A percentile compares a stretch with the other conserved stretches of the same genome.
These are phyloP conservation scores for Pogoniulus pusillus DNA, from an alignment of 2,797 vertebrate species.

Conservation along the genomic window DNA sequence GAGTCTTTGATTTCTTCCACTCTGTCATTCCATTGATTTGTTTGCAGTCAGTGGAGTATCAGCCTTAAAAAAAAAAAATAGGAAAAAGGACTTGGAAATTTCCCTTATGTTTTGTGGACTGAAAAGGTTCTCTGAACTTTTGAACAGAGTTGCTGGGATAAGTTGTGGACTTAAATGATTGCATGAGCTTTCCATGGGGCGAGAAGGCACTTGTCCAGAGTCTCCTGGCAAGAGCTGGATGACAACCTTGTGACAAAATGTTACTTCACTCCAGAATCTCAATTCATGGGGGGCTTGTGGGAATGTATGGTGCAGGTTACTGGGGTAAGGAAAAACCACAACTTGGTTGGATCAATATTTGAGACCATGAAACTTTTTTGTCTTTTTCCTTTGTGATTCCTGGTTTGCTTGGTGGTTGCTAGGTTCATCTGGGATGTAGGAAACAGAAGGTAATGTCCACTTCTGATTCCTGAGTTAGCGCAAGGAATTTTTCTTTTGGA, in stretches of 20 bases:
- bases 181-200: background rate
- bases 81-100: background rate
- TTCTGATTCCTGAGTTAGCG: background rate
- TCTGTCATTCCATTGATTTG: background rate
- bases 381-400: background rate
- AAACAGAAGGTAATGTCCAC: background rate
- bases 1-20: background rate
- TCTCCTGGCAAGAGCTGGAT: background rate
- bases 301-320: background rate
- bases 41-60: background rate
- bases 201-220: background rate
- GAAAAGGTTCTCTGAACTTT: background rate
- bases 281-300: background rate
- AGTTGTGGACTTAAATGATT: background rate
- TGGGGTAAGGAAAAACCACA: accelerated
- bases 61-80: background rate
- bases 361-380: background rate
- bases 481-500: background rate
- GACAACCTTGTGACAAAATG: background rate
- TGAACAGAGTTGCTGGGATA: background rate
- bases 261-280: background rate
- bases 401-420: background rate
- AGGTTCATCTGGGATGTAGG: background rate
- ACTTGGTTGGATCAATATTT: background rate
- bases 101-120: background rate